Base-by-base conservation (phyloP, 2,113 vertebrate genomes). In the Gila orcuttii region DNA sequence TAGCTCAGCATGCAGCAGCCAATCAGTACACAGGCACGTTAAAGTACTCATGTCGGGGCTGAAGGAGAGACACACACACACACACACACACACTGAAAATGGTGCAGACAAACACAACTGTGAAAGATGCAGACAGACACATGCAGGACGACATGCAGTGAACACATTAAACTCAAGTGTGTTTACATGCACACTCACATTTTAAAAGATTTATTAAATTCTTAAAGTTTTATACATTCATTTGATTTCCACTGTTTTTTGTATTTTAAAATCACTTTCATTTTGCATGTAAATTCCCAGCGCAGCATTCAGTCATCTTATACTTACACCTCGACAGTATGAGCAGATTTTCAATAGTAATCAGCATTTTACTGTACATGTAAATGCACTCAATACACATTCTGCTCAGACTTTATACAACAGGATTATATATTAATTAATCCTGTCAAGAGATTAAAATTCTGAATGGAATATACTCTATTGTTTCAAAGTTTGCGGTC, bases 41-140 rank as follows among this genome's bases (percentile, higher is more conserved):
- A 98, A 99, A 99, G 96, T 97, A 99, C 95, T 99, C 97, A 95
- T 99, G 97, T 87, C 96, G 97, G 93, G 97, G 97, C 98, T 99
- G 96, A 88, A 84, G 90, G 94, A 96, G 95, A 98, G 95, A 98
- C 95, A 97, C 86, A 82, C 12, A 69, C 71, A 98, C 95, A 93
- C 91, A 96, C 89, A 97, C 50, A 82, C 12, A 69, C 68, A 73
- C 50, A 85, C 82, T 68, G 62, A 17, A 25, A 25, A 82, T 33
- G 28, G 28, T 23, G 75, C 52, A 86, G 57, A 23, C 68, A 71
- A 71, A 42, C 68, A 23, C 57, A 79, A 21, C 31, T 42, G 77
- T 60, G 33, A n/a, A 19, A n/a, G 36, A 88, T 21, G 79, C 50
- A 79, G 86, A 84, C 86, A 82, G 73, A 88, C n/a, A 47, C 74